These are phyloP conservation scores for Phoebastria nigripes DNA, from an alignment of 2,797 vertebrate species.

Conservation along the genomic window DNA sequence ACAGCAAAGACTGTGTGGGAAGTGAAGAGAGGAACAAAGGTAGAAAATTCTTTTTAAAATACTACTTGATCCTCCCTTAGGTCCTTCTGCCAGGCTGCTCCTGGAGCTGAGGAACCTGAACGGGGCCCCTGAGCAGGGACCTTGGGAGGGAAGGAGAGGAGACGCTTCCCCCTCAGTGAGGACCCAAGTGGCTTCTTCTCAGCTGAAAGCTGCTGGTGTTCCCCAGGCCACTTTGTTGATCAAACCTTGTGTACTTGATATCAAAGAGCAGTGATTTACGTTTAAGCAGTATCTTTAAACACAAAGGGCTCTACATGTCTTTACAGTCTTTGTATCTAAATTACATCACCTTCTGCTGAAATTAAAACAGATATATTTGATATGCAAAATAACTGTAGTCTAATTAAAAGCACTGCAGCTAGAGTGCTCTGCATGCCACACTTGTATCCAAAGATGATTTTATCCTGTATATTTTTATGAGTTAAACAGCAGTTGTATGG, in stretches of 20 bases:
- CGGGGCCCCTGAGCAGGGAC: fast-evolving
- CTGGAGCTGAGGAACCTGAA: background rate
- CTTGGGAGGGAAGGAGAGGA: background rate
- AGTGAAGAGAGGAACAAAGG: background rate
- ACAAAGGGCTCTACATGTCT: background rate
- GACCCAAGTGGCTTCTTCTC: background rate
- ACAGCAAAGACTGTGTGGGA: background rate
- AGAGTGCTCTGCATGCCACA: background rate
- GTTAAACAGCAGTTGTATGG: background rate
- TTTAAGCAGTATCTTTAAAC: background rate
- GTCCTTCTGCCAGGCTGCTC: background rate
- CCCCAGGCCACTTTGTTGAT: background rate
- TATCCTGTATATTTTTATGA: background rate
- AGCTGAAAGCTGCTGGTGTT: background rate
- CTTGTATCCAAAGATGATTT: background rate
- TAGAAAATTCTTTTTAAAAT: background rate
- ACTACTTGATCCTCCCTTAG: background rate
- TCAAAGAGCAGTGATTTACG: conserved; percentile 22
- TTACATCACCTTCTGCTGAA: conserved; percentile 36
- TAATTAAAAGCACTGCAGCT: conserved; percentile 39
- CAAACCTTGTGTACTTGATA: background rate
- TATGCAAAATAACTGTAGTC: conserved; percentile 29
- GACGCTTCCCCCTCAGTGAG: background rate
- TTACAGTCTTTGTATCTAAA: background rate
- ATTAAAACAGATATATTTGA: conserved; percentile 14